Evolutionary conservation across 2,797 vertebrate genomes (phyloP).

Genomic region (Euthynnus affinis): DNA sequence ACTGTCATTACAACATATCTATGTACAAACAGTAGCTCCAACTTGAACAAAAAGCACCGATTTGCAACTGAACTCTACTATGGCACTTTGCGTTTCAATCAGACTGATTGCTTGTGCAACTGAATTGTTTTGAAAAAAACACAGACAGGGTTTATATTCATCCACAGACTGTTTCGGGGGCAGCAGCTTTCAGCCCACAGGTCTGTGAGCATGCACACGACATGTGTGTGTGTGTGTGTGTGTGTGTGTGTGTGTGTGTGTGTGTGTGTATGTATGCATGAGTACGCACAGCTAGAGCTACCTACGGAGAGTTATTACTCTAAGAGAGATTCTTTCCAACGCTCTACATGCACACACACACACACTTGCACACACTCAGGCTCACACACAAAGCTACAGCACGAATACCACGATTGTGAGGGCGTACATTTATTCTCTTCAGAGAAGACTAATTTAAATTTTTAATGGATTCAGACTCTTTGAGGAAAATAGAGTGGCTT

Average conservation of each 20-base stretch:
- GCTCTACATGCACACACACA: not conserved
- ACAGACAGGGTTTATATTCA: slow-evolving; percentile 58
- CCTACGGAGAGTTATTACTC: slow-evolving; percentile 50
- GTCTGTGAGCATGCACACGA: slow-evolving; percentile 46
- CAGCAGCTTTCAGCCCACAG: slow-evolving; percentile 56
- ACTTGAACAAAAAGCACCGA: slow-evolving; percentile 46
- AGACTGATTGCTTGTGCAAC: slow-evolving; percentile 50
- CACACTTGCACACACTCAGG: slow-evolving; percentile 14
- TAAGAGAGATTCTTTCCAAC: slow-evolving; percentile 24
- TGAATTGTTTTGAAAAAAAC: slow-evolving; percentile 54
- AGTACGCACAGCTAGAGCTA: slow-evolving; percentile 36
- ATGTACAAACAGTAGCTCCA: slow-evolving; percentile 57
- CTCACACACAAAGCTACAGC: slow-evolving; percentile 49
- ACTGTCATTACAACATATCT: slow-evolving; percentile 62
- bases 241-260: not conserved
- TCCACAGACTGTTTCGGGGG: slow-evolving; percentile 40
- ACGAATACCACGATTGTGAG: slow-evolving; percentile 49
- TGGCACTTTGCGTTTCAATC: slow-evolving; percentile 57
- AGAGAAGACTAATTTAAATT: slow-evolving; percentile 76
- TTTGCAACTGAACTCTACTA: slow-evolving; percentile 39
- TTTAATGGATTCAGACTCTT: slow-evolving; percentile 75
- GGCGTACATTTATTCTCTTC: slow-evolving; percentile 67
- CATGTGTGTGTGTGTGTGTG: slow-evolving; percentile 10
- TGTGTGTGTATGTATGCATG: slow-evolving; percentile 2
- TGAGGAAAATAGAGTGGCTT: slow-evolving; percentile 68